Conservation (phyloP, 2,113 vertebrate genomes). For the Albula goreensis region DNA sequence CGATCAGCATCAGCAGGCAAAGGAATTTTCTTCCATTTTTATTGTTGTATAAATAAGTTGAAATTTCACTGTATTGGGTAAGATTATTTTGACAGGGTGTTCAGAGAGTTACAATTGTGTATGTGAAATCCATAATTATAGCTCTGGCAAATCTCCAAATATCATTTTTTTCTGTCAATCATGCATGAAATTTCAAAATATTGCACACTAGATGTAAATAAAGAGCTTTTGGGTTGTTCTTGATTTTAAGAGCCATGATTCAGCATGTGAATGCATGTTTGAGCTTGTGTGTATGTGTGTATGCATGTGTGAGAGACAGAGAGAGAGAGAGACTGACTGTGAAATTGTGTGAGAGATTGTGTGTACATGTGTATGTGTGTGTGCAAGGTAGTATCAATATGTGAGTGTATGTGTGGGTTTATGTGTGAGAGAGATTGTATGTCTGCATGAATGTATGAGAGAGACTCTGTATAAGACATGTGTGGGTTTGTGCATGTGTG, state of each 20-base stretch:
- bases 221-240: not conserved
- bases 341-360: too few species aligned
- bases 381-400: too few species aligned
- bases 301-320: not conserved
- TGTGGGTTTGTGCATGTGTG: too few species aligned
- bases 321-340: too few species aligned
- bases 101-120: not conserved
- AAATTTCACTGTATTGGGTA: not conserved
- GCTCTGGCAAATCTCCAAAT: not conserved
- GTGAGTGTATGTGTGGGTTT: too few species aligned
- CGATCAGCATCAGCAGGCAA: too few species aligned
- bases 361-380: too few species aligned
- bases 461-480: too few species aligned
- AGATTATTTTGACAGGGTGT: not conserved
- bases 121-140: not conserved
- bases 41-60: not conserved
- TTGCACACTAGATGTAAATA: not conserved
- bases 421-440: too few species aligned
- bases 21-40: not conserved
- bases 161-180: not conserved
- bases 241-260: not conserved
- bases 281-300: not conserved
- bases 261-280: not conserved
- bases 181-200: not conserved
- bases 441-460: too few species aligned